Conservation (phyloP, 2,888 invertebrate species). For the Pachliopta kotzebuea region DNA sequence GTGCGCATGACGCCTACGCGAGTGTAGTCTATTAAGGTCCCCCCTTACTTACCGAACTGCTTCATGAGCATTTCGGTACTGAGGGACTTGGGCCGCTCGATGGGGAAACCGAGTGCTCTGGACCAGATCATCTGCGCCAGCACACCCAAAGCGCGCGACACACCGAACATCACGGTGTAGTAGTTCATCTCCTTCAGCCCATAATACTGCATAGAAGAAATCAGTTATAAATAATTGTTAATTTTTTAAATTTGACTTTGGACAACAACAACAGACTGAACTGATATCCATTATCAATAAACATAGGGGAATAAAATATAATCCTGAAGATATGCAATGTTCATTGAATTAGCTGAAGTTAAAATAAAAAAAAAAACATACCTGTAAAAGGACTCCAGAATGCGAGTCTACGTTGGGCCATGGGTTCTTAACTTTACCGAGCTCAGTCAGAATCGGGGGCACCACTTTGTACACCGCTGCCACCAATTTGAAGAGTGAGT, state of each 20-base stretch:
- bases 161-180: constrained; percentile 96
- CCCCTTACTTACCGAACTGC: constrained; percentile 61
- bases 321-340: no score
- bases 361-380: constrained; percentile 46
- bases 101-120: constrained; percentile 90
- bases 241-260: not conserved
- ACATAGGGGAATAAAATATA: no score
- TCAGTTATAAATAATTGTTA: not conserved
- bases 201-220: constrained; percentile 83
- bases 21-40: not conserved
- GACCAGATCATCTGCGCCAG: constrained; percentile 93
- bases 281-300: no score
- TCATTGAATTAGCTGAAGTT: no score
- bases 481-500: constrained; percentile 94
- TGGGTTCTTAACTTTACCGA: constrained; percentile 98
- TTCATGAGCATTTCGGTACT: constrained; percentile 83
- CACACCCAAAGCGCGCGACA: constrained; percentile 93
- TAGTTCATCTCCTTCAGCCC: constrained; percentile 95
- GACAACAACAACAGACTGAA: not conserved
- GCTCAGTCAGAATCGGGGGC: constrained; percentile 94
- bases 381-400: constrained; percentile 95
- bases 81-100: constrained; percentile 93
- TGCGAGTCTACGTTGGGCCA: constrained; percentile 99
- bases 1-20: not conserved
- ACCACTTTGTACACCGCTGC: constrained; percentile 95